phyloP scores from a whole-genome alignment of 2,888 invertebrate genomes.

The Lasioglossum morio region DNA sequence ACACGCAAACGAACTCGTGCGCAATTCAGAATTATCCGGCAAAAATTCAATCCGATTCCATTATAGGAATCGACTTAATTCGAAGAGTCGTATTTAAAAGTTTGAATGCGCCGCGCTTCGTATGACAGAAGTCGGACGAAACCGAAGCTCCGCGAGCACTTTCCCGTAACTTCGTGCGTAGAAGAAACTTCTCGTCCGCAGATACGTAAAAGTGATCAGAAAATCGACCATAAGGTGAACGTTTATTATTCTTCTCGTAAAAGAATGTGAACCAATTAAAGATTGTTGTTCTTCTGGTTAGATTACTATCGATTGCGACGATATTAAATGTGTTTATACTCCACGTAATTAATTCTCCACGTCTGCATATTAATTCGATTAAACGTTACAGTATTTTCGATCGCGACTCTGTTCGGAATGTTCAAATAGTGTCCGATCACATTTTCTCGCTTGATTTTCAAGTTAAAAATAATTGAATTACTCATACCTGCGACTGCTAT shows the following conservation, averaged over 20 bases:
- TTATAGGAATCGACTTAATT: slow-evolving; percentile 21
- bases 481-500: slow-evolving; percentile 45
- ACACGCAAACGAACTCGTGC: slow-evolving; percentile 29
- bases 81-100: slow-evolving; percentile 5
- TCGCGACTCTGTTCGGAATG: slow-evolving; percentile 7
- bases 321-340: background rate
- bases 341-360: slow-evolving; percentile 21
- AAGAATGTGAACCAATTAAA: background rate
- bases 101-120: slow-evolving; percentile 49
- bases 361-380: slow-evolving; percentile 1
- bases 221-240: slow-evolving; percentile 24
- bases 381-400: slow-evolving; percentile 8
- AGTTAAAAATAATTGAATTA: slow-evolving; percentile 57
- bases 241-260: background rate
- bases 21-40: slow-evolving; percentile 6
- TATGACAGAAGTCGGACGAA: slow-evolving; percentile 42
- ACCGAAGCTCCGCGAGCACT: slow-evolving; percentile 34
- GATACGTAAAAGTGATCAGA: background rate
- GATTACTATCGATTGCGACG: background rate
- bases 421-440: slow-evolving; percentile 11
- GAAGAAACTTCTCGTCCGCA: slow-evolving; percentile 2
- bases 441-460: slow-evolving; percentile 26
- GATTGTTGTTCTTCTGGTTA: background rate
- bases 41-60: slow-evolving; percentile 9
- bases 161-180: slow-evolving; percentile 36